phyloP scores from a whole-genome alignment of 2,113 vertebrate genomes.

The Cheirogaleus medius region DNA sequence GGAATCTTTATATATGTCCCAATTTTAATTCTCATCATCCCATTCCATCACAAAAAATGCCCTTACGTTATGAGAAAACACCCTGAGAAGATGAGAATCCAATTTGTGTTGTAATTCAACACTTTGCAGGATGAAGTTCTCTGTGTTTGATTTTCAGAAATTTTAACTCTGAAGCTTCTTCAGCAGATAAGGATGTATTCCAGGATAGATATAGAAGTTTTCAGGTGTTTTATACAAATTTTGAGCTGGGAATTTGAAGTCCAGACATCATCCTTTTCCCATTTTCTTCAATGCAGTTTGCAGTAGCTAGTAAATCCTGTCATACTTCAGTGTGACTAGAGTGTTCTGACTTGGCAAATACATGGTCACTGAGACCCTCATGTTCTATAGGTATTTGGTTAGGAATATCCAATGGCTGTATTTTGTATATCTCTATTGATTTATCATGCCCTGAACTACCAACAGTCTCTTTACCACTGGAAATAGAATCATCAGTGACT shows the following conservation, averaged over 20 bases:
- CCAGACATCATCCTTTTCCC: background rate
- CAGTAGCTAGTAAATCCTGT: background rate
- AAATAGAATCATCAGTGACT: background rate
- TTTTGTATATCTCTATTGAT: background rate
- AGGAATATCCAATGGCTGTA: background rate
- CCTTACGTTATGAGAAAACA: background rate
- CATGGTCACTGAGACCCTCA: background rate
- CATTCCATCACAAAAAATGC: background rate
- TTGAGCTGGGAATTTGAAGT: background rate
- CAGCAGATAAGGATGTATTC: background rate
- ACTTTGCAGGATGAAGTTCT: background rate
- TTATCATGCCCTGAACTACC: background rate
- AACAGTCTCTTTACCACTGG: background rate
- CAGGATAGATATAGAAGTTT: background rate
- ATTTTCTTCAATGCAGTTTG: background rate
- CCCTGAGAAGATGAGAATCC: background rate
- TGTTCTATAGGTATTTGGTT: background rate
- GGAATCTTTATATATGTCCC: background rate
- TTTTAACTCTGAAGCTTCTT: background rate
- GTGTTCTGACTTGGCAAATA: background rate
- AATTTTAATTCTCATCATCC: background rate
- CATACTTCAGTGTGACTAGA: background rate
- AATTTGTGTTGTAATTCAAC: background rate
- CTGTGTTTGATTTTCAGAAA: background rate
- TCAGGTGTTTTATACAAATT: background rate